phyloP scores from a whole-genome alignment of 2,888 invertebrate species.

The Sarcophaga variegata region DNA sequence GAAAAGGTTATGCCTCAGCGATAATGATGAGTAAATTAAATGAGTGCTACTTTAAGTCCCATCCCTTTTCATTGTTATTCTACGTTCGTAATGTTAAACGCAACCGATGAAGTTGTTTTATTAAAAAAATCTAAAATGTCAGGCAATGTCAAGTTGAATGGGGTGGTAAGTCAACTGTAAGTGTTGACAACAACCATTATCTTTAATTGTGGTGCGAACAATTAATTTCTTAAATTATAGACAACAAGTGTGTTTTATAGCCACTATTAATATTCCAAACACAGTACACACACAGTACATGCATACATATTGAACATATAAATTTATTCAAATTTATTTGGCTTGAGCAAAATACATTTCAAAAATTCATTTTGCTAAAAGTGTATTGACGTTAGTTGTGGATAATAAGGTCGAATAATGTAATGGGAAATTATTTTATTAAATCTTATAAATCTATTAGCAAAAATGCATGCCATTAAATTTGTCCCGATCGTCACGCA shows the following conservation, averaged over 20 bases:
- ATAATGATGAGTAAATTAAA: conserved; percentile 67
- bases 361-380: conserved; percentile 1
- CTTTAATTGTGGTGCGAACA: conserved; percentile 69
- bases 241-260: conserved; percentile 67
- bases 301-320: background rate
- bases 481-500: conserved; percentile 78
- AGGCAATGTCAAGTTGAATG: conserved; percentile 17
- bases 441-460: conserved; percentile 67
- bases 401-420: background rate
- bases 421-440: background rate
- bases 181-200: conserved; percentile 67
- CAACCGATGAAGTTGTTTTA: conserved; percentile 49
- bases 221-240: conserved; percentile 62
- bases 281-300: background rate
- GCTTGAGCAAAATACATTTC: conserved; percentile 3
- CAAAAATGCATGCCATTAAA: conserved; percentile 80
- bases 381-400: conserved; percentile 12
- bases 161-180: conserved; percentile 67
- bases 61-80: conserved; percentile 4
- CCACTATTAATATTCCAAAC: conserved; percentile 58
- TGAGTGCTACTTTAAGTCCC: conserved; percentile 20
- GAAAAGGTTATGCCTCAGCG: conserved; percentile 62
- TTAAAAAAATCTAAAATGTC: conserved; percentile 47
- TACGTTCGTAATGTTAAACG: conserved; percentile 43
- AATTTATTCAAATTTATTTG: conserved; percentile 1